Evolutionary conservation across 2,797 vertebrate species (phyloP).

Genomic region (Sorex maritimensis): DNA sequence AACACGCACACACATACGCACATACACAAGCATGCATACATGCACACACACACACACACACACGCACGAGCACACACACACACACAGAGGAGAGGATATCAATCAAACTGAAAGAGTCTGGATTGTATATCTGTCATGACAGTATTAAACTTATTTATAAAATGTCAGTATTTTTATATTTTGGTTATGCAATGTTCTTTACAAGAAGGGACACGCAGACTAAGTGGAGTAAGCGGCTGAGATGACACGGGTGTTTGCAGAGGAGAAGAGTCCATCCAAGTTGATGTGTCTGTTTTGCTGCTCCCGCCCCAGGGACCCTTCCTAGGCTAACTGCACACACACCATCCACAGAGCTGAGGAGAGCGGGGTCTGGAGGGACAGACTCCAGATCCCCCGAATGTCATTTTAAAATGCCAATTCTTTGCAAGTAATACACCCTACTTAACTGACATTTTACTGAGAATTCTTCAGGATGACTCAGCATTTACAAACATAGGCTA

Average conservation of each 20-base stretch:
- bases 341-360: background rate
- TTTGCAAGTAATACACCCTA: background rate
- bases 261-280: too few relatives aligned
- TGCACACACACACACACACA: too few relatives aligned
- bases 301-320: too few relatives aligned
- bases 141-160: constrained; percentile 18
- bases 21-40: too few relatives aligned
- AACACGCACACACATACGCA: too few relatives aligned
- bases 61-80: too few relatives aligned
- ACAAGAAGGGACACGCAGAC: background rate
- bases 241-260: background rate
- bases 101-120: too few relatives aligned
- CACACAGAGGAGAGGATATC: too few relatives aligned
- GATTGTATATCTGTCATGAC: background rate
- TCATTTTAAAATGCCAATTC: constrained; percentile 20
- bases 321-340: background rate
- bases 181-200: background rate
- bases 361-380: background rate
- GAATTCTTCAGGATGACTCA: background rate
- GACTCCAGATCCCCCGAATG: background rate
- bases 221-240: background rate
- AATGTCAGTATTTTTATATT: background rate
- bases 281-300: too few relatives aligned
- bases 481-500: background rate
- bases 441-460: background rate